Percentiles rank a stretch among this genome's conserved stretches.
phyloP scores from a whole-genome alignment of 2,888 invertebrate species.

The Caenorhabditis sp. region DNA sequence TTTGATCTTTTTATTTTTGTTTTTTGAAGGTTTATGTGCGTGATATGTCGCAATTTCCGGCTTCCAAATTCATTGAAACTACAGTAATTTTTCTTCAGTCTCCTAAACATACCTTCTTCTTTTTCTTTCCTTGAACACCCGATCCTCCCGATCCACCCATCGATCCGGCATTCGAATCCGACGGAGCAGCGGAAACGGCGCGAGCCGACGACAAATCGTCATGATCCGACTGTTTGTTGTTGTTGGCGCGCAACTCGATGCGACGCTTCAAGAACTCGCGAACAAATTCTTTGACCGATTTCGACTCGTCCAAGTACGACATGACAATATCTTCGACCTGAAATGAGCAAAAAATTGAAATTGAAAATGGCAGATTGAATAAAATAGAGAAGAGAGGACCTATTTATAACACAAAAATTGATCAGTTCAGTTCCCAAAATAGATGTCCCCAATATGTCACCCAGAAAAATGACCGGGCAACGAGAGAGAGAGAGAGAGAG shows the following conservation, averaged over 20 bases:
- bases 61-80: too few species aligned
- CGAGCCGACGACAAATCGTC: conserved; percentile 63
- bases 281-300: conserved; percentile 64
- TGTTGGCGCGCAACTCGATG: conserved; percentile 51
- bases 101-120: conserved; percentile 59
- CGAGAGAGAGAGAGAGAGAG: too few species aligned
- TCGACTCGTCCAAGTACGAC: conserved; percentile 63
- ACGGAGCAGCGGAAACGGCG: conserved; percentile 44
- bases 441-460: too few species aligned
- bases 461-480: too few species aligned
- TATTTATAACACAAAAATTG: too few species aligned
- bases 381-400: too few species aligned
- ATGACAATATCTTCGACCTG: conserved; percentile 68
- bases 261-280: conserved; percentile 66
- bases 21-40: too few species aligned
- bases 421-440: too few species aligned
- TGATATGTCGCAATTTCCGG: too few species aligned
- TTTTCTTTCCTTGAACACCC: conserved; percentile 53
- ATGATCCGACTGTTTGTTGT: conserved; percentile 8
- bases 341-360: background rate
- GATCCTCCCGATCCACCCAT: conserved; percentile 21
- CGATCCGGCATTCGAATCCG: conserved; percentile 39
- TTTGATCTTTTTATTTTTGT: too few species aligned
- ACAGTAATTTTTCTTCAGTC: too few species aligned
- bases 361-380: too few species aligned